Evolutionary conservation across 2,797 vertebrate species (phyloP).

Genomic region (Brachymystax lenok): DNA sequence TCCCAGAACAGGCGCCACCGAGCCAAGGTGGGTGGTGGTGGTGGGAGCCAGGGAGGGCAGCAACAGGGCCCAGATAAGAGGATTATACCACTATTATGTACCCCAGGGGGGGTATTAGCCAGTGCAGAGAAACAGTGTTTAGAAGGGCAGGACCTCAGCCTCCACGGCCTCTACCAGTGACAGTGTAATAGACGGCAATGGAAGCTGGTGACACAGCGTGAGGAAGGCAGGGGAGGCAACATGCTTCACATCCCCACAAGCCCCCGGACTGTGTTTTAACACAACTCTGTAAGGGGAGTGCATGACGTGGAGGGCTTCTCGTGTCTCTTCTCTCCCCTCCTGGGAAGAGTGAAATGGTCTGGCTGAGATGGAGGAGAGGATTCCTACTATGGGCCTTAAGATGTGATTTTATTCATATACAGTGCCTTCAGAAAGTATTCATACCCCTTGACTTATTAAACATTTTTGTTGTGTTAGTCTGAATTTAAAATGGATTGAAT

Average conservation of each 20-base stretch:
- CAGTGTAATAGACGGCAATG: constrained; percentile 8
- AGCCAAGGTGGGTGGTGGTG: constrained; percentile 1
- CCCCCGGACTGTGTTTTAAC: not conserved
- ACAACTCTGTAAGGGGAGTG: constrained; percentile 3
- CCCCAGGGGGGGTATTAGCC: constrained; percentile 24
- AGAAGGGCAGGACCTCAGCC: constrained; percentile 24
- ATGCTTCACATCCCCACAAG: not conserved
- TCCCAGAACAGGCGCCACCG: constrained; percentile 17
- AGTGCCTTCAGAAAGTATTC: too few species aligned
- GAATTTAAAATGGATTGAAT: too few species aligned
- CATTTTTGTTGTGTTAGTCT: too few species aligned
- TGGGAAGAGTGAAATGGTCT: not conserved
- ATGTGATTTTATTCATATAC: too few species aligned
- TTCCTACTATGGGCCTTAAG: not conserved
- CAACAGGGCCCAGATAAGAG: constrained; percentile 37
- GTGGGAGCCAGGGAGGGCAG: constrained; percentile 26
- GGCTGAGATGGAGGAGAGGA: not conserved
- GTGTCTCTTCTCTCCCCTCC: not conserved
- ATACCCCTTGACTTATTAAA: too few species aligned
- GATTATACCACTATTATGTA: constrained; percentile 31
- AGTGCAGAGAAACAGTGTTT: constrained; percentile 27
- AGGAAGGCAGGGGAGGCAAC: not conserved
- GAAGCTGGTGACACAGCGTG: constrained; percentile 9
- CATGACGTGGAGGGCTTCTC: not conserved
- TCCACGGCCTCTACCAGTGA: constrained; percentile 38